Evolutionary conservation across 2,113 vertebrate genomes (phyloP), one percentile per base, ranked within the genome.

Genomic region (Cichladusa arquata): DNA sequence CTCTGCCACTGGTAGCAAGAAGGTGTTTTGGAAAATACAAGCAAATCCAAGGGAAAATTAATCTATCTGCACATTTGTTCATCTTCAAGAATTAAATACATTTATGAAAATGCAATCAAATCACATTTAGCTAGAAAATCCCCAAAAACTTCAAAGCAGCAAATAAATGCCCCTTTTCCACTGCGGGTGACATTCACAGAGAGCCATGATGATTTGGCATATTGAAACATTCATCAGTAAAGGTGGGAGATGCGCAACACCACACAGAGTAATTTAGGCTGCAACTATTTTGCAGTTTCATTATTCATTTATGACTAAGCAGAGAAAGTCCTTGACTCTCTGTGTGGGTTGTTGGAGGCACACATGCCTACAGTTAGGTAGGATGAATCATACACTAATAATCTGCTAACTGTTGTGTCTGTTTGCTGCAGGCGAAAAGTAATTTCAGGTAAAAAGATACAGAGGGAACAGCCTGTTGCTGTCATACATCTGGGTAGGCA

Each of bases 401-500:
- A 83, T 73, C 60, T 93, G 67, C 34, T 33, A 19, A 16, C 38
- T n/a, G 8, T 69, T 84, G 10, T 24, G 17, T n/a, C 51, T 78
- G 23, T 66, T 34, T 77, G 56, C 64, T 26, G 70, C 40, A 33
- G 69, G n/a, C 42, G 40, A 44, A 78, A 90, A 50, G 34, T 19
- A 73, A 66, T 13, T 1, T 76, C 44, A 36, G 25, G 31, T 58
- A 12, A 65, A 51, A 60, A 67, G 1, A 11, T 9, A 13, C 0
- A 0, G 36, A 0, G 15, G 47, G 36, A 92, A n/a, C 11, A 66
- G 51, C 22, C 50, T 45, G 13, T 36, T 90, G 48, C 73, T 93
- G 53, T 45, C 0, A 0, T 45, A 25, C 3, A 10, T 24, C 11
- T 50, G 19, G n/a, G 36, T 28, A 28, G 33, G 38, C 18, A 3